A percentile compares a stretch with the other conserved stretches of the same genome.
Conservation (phyloP, 1,140 invertebrate genomes). For the Lutraria rhynchaena region DNA sequence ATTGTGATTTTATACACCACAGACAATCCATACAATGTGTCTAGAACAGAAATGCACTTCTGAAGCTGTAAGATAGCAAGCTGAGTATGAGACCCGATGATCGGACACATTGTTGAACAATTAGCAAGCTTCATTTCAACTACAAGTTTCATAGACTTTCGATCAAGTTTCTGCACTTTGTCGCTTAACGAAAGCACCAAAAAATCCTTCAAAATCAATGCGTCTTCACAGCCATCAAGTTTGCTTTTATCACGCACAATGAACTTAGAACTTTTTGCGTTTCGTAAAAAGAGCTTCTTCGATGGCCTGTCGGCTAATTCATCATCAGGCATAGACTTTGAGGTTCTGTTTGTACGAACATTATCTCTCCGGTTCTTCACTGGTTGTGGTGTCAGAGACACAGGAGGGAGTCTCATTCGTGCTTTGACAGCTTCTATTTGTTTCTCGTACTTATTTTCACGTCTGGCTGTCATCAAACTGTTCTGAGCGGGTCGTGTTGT, state of each 20-base stretch:
- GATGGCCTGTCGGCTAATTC: constrained; percentile 20
- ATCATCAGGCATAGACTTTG: constrained; percentile 39
- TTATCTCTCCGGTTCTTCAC: constrained; percentile 22
- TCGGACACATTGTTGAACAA: constrained; percentile 39
- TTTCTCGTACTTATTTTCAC: constrained; percentile 41
- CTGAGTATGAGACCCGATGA: constrained; percentile 15
- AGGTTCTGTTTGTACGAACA: neutral
- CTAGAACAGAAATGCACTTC: constrained; percentile 39
- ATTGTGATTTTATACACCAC: constrained; percentile 43
- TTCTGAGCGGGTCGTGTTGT: neutral
- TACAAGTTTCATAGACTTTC: constrained; percentile 37
- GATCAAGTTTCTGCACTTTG: constrained; percentile 51
- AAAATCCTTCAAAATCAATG: constrained; percentile 40
- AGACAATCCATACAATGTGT: constrained; percentile 8
- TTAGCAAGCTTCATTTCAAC: constrained; percentile 33
- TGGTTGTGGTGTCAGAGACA: constrained; percentile 41
- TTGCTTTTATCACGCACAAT: constrained; percentile 21
- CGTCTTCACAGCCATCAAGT: constrained; percentile 54
- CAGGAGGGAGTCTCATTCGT: constrained; percentile 25
- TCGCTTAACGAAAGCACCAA: constrained; percentile 35
- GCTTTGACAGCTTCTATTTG: constrained; percentile 50
- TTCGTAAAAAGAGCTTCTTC: constrained; percentile 47
- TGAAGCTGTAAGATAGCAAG: constrained; percentile 27
- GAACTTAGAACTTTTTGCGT: constrained; percentile 28
- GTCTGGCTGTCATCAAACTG: constrained; percentile 7